Evolutionary conservation across 2,797 vertebrate species (phyloP).

Genomic region (Chrosomus eos): DNA sequence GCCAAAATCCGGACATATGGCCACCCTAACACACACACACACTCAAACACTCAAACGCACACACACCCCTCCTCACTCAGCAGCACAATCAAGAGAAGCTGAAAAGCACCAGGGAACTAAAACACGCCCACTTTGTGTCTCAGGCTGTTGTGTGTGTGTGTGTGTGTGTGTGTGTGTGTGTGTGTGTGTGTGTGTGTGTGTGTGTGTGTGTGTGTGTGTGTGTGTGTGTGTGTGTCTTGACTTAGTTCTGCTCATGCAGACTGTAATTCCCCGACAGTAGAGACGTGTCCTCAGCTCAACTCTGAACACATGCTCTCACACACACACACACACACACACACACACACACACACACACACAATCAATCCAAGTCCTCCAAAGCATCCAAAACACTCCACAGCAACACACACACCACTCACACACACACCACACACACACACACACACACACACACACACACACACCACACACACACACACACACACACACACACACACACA

Average conservation of each 20-base stretch:
- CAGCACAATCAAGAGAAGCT: not conserved
- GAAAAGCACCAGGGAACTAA: not conserved
- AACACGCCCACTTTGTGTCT: constrained; percentile 7
- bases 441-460: not conserved
- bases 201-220: too few species aligned
- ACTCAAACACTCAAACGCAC: not conserved
- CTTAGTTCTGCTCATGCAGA: not conserved
- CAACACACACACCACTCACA: not conserved
- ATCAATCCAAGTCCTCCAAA: not conserved
- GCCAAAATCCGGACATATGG: too few species aligned
- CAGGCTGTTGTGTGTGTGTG: constrained; percentile 11
- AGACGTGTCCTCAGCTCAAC: constrained; percentile 11
- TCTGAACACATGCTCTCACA: constrained; percentile 3
- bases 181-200: not conserved
- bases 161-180: constrained; percentile 14
- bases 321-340: too few species aligned
- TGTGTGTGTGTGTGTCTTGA: too few species aligned
- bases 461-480: too few species aligned
- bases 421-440: not conserved
- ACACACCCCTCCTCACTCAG: not conserved
- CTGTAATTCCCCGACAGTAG: not conserved
- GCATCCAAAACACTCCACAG: constrained; percentile 10
- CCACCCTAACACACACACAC: too few species aligned
- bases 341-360: too few species aligned
- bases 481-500: not conserved